Conservation (phyloP, 1,140 invertebrate species). For the Alviniconcha marisindica region DNA sequence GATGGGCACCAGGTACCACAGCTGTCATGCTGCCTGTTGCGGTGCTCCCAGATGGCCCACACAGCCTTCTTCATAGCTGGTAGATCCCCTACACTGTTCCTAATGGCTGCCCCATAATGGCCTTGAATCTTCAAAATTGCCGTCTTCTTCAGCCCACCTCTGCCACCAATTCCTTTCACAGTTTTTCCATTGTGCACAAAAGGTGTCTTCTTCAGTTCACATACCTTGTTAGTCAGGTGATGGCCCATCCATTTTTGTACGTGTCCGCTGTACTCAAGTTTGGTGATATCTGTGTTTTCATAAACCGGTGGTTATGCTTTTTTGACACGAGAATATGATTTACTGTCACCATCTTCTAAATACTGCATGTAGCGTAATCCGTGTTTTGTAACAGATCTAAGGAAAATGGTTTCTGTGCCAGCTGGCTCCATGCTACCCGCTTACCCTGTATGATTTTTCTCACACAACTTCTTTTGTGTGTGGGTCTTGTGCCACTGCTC, state of each 20-base stretch:
- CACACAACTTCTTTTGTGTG: neutral
- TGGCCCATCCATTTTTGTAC: constrained; percentile 41
- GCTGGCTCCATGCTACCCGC: constrained; percentile 38
- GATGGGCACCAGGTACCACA: constrained; percentile 36
- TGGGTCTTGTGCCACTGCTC: constrained; percentile 1
- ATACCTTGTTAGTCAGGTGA: constrained; percentile 25
- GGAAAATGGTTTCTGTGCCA: constrained; percentile 30
- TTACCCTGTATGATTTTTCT: constrained; percentile 25
- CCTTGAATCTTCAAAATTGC: constrained; percentile 25
- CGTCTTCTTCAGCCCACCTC: neutral
- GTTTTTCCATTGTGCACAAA: neutral
- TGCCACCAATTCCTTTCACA: neutral
- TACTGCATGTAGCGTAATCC: constrained; percentile 32
- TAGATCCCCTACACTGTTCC: constrained; percentile 15
- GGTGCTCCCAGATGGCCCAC: constrained; percentile 39
- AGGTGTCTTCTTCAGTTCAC: neutral
- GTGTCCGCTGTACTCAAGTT: constrained; percentile 34
- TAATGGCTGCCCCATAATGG: constrained; percentile 43
- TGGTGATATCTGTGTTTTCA: constrained; percentile 8
- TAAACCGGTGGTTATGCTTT: constrained; percentile 40
- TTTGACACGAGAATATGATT: constrained; percentile 24
- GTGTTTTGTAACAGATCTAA: constrained; percentile 18
- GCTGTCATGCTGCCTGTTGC: neutral
- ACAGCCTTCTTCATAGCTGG: constrained; percentile 20
- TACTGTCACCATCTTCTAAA: constrained; percentile 41